A percentile compares a stretch with the other conserved stretches of the same genome.
Evolutionary conservation across 2,113 vertebrate genomes (phyloP).

Genomic region (Ptychochromis oligacanthus): DNA sequence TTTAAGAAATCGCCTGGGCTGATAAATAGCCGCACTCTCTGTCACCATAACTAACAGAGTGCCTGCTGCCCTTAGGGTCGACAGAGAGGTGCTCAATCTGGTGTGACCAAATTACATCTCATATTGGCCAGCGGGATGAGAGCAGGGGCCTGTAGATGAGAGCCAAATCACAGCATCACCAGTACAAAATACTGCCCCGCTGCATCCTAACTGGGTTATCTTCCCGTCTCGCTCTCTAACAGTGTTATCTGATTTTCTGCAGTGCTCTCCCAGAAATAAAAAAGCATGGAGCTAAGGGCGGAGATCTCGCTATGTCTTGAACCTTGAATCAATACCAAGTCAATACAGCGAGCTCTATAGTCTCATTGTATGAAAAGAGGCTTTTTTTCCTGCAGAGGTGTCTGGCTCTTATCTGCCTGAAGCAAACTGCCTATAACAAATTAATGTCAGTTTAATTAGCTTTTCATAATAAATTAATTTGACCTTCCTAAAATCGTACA

Average conservation of each 20-base stretch:
- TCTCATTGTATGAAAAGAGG: constrained; percentile 32
- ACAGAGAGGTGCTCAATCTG: constrained; percentile 54
- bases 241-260: constrained; percentile 50
- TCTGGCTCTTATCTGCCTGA: constrained; percentile 23
- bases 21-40: constrained; percentile 53
- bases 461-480: constrained; percentile 29
- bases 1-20: constrained; percentile 46
- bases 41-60: constrained; percentile 48
- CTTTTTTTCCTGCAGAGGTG: constrained; percentile 8
- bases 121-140: constrained; percentile 15
- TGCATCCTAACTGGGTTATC: constrained; percentile 46
- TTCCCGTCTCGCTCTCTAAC: constrained; percentile 25
- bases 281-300: constrained; percentile 14
- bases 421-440: constrained; percentile 7
- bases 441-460: constrained; percentile 43
- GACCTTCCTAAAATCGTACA: constrained; percentile 28
- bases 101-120: constrained; percentile 50
- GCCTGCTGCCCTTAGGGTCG: constrained; percentile 29
- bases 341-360: constrained; percentile 41
- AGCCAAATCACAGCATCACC: constrained; percentile 35
- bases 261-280: constrained; percentile 12
- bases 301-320: constrained; percentile 41
- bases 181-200: not conserved
- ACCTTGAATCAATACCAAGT: constrained; percentile 55
- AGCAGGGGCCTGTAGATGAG: constrained; percentile 22